A percentile compares a stretch with the other conserved stretches of the same genome.
phyloP scores from a whole-genome alignment of 2,888 invertebrate genomes.

The Tiliacea citrago region DNA sequence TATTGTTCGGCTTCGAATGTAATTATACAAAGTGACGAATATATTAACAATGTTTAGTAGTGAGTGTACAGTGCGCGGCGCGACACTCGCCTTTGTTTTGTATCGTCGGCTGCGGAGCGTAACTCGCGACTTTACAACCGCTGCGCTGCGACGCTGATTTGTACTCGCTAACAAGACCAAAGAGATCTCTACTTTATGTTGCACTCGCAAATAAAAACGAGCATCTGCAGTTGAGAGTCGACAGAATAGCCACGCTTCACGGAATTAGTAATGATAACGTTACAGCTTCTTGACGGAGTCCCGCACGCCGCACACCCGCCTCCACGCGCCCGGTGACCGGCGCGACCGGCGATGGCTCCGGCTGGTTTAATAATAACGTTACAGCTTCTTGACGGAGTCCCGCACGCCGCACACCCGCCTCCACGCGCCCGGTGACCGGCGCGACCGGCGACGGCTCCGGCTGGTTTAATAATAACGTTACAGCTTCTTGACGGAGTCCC shows the following conservation, averaged over 20 bases:
- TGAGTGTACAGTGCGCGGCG: not conserved
- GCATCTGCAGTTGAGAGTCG: slow-evolving; percentile 31
- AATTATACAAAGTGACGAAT: slow-evolving; percentile 50
- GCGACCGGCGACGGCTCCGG: too few species aligned
- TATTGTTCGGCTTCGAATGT: slow-evolving; percentile 16
- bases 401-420: too few species aligned
- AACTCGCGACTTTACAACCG: slow-evolving; percentile 43
- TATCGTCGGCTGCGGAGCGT: slow-evolving; percentile 18
- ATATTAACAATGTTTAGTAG: slow-evolving; percentile 9
- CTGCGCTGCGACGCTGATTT: slow-evolving; percentile 66
- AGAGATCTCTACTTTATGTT: slow-evolving; percentile 66
- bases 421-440: too few species aligned
- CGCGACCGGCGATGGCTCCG: too few species aligned
- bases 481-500: slow-evolving; percentile 38
- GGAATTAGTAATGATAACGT: slow-evolving; percentile 53
- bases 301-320: too few species aligned
- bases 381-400: too few species aligned
- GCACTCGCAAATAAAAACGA: slow-evolving; percentile 64
- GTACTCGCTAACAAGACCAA: slow-evolving; percentile 63
- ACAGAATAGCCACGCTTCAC: slow-evolving; percentile 42
- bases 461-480: slow-evolving; percentile 56
- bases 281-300: too few species aligned
- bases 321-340: too few species aligned
- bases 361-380: too few species aligned
- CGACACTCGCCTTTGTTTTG: slow-evolving; percentile 25